These are phyloP conservation scores for Aplochiton taeniatus DNA, from an alignment of 2,797 vertebrate species.

Conservation along the genomic window DNA sequence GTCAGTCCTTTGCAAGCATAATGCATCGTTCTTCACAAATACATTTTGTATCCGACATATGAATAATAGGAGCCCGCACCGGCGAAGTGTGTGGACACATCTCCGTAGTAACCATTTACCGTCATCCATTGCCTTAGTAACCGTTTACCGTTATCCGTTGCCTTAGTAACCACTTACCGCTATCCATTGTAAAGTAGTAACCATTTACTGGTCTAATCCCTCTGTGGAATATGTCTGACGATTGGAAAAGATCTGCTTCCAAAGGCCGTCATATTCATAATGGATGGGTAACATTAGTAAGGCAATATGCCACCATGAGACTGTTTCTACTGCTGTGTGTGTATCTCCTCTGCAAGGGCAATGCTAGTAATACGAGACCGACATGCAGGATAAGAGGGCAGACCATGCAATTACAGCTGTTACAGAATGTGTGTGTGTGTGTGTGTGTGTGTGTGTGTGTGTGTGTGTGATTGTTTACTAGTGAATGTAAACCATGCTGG, in stretches of 20 bases:
- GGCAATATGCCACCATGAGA: not conserved
- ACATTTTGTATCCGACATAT: too few relatives aligned
- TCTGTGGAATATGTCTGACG: not conserved
- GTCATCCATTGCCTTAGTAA: not conserved
- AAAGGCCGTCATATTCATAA: not conserved
- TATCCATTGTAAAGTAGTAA: not conserved
- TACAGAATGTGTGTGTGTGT: not conserved
- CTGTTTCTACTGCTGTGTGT: not conserved
- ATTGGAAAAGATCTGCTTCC: not conserved
- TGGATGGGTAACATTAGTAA: not conserved
- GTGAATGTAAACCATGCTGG: too few relatives aligned
- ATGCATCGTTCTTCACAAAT: too few relatives aligned
- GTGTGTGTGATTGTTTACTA: not conserved
- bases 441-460: slow-evolving; percentile 3
- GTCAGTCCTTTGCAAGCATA: too few relatives aligned
- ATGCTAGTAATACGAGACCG: too few relatives aligned
- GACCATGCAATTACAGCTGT: not conserved
- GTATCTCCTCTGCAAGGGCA: not conserved
- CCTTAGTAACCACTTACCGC: too few relatives aligned
- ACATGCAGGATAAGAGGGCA: not conserved
- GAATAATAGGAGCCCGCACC: too few relatives aligned
- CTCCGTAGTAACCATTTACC: too few relatives aligned
- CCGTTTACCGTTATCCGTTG: too few relatives aligned
- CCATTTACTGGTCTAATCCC: not conserved
- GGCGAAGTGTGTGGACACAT: too few relatives aligned